Evolutionary conservation across 2,797 vertebrate genomes (phyloP), one percentile per base, ranked within the genome.

Genomic region (Brachymystax lenok): DNA sequence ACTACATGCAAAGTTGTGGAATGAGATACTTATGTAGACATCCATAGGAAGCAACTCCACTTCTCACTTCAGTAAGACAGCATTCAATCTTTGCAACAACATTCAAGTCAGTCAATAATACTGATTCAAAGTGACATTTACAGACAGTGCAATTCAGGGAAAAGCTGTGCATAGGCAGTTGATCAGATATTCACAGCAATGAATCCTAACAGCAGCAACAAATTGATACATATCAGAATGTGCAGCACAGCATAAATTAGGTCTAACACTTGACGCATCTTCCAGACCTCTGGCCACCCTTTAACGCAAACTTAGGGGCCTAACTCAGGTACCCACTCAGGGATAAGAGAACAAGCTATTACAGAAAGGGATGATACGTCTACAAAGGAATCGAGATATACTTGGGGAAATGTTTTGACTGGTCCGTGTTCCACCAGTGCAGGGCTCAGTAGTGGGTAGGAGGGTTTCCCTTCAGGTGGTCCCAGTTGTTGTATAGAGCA

Each of bases 401-500:
- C 24, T 27, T 52, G 7, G 10, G 30, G 5, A 14, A 7, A 14
- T 59, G 17, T 50, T 24, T 64, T 4, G 17, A 28, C 52, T 28
- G 46, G 51, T 30, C n/a, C 0, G 30, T 46, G n/a, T 68, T 21
- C 63, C 17, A 72, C 52, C 56, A 33, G 17, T 14, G 46, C 17
- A 2, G 28, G 16, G 94, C 86, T 95, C 74, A 96, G 93, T 80
- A 95, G 81, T 93, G 92, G 10, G 68, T 78, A 7, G 91, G 76
- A 1, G 94, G 68, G 35, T 91, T 92, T 52, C 92, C 93, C 87
- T 92, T 95, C 90, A 96, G 91, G 79, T 94, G 94, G 85, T 95
- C 93, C 95, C 96, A 96, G 91, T 96, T 96, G 78, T 94, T 95
- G 78, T 94, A 96, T 0, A 96, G 87, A 24, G 95, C 93, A 10